Evolutionary conservation across 2,113 vertebrate genomes (phyloP).

Genomic region (Nesoenas mayeri): DNA sequence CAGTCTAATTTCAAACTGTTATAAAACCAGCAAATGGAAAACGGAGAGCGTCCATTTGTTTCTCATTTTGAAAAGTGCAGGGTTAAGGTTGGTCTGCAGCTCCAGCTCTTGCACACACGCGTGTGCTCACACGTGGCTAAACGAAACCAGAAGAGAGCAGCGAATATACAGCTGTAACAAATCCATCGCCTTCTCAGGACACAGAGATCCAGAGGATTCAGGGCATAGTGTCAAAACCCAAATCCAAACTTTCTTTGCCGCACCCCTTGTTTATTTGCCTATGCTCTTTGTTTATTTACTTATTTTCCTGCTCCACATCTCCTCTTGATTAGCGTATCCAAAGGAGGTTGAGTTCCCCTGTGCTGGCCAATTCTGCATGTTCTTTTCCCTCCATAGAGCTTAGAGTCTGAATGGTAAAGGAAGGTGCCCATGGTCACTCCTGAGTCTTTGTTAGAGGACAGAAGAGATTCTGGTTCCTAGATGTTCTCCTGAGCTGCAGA

Average conservation of each 20-base stretch:
- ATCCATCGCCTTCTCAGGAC: not conserved
- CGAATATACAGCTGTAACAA: not conserved
- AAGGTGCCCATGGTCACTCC: not conserved
- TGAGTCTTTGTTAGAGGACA: not conserved
- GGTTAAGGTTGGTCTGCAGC: not conserved
- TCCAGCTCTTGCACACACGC: not conserved
- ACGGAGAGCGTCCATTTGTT: not conserved
- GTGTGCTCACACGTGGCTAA: not conserved
- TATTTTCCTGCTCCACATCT: not conserved
- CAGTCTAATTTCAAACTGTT: conserved; percentile 13
- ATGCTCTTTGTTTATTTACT: not conserved
- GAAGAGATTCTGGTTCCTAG: not conserved
- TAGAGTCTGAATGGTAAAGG: not conserved
- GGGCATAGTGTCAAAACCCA: not conserved
- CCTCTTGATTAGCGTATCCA: not conserved
- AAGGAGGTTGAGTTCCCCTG: rapidly evolving
- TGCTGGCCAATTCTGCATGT: not conserved
- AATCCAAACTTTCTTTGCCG: rapidly evolving
- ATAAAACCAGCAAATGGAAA: conserved; percentile 44
- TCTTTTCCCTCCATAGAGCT: not conserved
- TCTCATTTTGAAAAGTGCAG: conserved; percentile 16
- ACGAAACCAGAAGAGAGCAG: not conserved
- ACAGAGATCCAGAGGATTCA: not conserved
- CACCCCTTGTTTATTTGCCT: not conserved
- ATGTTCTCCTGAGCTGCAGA: not conserved